These are phyloP conservation scores for Philhelius pedissequus DNA, from an alignment of 2,888 invertebrate genomes.

Conservation along the genomic window DNA sequence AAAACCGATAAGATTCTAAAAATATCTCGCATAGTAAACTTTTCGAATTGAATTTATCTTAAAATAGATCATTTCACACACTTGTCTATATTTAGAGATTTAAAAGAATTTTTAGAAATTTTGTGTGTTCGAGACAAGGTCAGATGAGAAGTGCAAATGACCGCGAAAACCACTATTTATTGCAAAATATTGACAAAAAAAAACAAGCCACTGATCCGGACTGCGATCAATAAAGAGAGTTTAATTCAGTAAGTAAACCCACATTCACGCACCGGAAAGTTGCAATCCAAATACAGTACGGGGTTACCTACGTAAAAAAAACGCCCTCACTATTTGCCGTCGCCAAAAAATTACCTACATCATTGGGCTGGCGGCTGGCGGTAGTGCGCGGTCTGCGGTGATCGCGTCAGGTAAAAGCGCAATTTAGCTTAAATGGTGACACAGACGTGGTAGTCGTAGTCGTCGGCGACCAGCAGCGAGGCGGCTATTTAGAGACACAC, in stretches of 20 bases:
- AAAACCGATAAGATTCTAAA: conserved; percentile 33
- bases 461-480: conserved; percentile 42
- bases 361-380: conserved; percentile 1
- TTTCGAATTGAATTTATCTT: conserved; percentile 38
- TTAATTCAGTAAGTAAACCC: not conserved
- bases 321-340: conserved; percentile 64
- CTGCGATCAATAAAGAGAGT: not conserved
- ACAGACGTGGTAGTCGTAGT: conserved; percentile 1
- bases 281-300: conserved; percentile 52
- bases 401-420: conserved; percentile 61
- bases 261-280: conserved; percentile 64
- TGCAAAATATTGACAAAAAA: not conserved
- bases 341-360: conserved; percentile 67
- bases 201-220: conserved; percentile 61
- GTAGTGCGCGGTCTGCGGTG: not conserved
- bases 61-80: conserved; percentile 47
- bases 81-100: conserved; percentile 23
- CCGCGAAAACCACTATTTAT: not conserved
- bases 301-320: conserved; percentile 59
- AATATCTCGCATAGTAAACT: conserved; percentile 34
- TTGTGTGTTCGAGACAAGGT: conserved; percentile 40
- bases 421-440: conserved; percentile 67
- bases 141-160: conserved; percentile 20
- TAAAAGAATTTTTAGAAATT: not conserved
- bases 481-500: conserved; percentile 50